Conservation (phyloP, 35 echinoderm and acorn worm genomes). For the Apostichopus californicus region DNA sequence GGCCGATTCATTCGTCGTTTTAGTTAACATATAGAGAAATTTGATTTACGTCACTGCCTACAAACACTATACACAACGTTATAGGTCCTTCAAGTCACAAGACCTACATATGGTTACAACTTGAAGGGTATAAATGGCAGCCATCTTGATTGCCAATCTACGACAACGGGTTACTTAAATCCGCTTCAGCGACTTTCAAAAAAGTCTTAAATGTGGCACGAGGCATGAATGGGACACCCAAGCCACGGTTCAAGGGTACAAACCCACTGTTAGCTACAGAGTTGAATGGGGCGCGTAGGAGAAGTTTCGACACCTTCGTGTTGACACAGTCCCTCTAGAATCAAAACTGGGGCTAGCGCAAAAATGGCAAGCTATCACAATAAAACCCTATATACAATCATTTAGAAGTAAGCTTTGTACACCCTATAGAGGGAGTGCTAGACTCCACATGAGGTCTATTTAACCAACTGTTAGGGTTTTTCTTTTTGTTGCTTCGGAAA, state of each 20-base stretch:
- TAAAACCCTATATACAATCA: background rate
- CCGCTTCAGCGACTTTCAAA: background rate
- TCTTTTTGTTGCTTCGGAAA: background rate
- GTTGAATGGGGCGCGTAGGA: constrained; percentile 25
- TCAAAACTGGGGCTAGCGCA: constrained; percentile 36
- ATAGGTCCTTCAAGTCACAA: background rate
- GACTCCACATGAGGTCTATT: constrained; percentile 26
- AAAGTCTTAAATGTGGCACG: constrained; percentile 5
- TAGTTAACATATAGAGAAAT: background rate
- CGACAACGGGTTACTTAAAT: background rate
- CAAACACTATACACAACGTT: background rate
- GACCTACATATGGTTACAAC: constrained; percentile 17
- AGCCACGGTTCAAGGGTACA: constrained; percentile 29
- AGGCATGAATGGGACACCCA: constrained; percentile 13
- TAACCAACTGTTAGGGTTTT: constrained; percentile 33
- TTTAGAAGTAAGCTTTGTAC: constrained; percentile 9
- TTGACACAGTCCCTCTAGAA: constrained; percentile 19
- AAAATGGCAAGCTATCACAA: constrained; percentile 15
- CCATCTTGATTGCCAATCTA: constrained; percentile 34
- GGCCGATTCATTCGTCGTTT: background rate
- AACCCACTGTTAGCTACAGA: background rate
- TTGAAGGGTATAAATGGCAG: background rate
- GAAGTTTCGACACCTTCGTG: background rate
- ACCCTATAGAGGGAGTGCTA: background rate
- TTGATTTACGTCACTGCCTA: too few relatives aligned